These are phyloP conservation scores for Bettongia penicillata DNA, from an alignment of 2,113 vertebrate species.

Conservation along the genomic window DNA sequence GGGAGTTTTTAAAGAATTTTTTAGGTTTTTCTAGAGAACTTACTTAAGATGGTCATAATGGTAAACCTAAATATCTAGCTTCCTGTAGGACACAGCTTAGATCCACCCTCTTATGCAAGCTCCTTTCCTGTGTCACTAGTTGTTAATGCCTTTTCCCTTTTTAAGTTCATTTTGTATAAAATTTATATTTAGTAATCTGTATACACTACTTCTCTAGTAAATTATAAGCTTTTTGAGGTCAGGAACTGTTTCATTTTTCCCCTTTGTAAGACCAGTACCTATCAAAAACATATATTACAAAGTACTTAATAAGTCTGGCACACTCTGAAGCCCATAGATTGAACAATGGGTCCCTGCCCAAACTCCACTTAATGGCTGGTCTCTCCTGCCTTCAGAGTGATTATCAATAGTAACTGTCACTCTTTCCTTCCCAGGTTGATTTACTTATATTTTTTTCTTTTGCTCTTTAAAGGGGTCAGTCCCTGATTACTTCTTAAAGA, in stretches of 20 bases:
- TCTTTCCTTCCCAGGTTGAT: too few relatives aligned
- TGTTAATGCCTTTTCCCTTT: background rate
- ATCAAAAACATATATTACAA: background rate
- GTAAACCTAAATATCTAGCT: background rate
- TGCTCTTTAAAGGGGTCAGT: too few relatives aligned
- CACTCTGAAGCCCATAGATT: too few relatives aligned
- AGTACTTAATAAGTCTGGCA: background rate
- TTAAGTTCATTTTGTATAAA: background rate
- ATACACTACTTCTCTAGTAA: background rate
- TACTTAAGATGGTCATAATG: conserved; percentile 21
- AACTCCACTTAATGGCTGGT: too few relatives aligned
- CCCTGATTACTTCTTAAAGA: too few relatives aligned
- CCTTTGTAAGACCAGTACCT: background rate
- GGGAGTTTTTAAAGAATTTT: background rate
- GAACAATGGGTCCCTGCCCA: too few relatives aligned
- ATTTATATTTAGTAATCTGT: background rate
- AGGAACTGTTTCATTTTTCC: background rate
- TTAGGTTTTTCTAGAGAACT: background rate
- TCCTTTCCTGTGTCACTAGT: background rate
- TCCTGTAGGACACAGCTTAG: background rate
- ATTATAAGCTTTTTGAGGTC: background rate
- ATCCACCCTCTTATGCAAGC: background rate
- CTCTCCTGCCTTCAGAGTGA: too few relatives aligned
- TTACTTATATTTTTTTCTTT: too few relatives aligned
- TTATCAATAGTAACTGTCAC: too few relatives aligned